A percentile compares a stretch with the other conserved stretches of the same genome.
phyloP scores from a whole-genome alignment of 2,797 vertebrate species.

The Pagetopsis macropterus region DNA sequence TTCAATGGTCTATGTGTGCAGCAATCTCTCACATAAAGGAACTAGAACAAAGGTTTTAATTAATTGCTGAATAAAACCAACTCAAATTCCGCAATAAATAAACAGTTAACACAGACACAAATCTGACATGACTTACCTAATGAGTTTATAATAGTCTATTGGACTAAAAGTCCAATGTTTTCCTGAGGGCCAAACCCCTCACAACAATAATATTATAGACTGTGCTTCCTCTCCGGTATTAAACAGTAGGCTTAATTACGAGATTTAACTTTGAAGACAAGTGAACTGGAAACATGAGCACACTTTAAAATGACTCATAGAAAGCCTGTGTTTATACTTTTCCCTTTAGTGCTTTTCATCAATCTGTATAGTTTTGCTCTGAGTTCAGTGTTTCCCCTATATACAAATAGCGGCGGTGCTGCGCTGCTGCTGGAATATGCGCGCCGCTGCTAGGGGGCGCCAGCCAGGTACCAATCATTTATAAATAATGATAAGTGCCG shows the following conservation, averaged over 20 bases:
- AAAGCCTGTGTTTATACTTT: neutral
- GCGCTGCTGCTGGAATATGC: no score
- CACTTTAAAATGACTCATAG: neutral
- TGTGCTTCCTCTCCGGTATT: conserved; percentile 49
- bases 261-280: conserved; percentile 19
- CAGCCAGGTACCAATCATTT: no score
- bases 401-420: no score
- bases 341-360: no score
- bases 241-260: conserved; percentile 38
- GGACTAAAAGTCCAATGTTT: conserved; percentile 28
- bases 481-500: no score
- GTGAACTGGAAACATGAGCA: neutral
- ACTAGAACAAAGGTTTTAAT: neutral
- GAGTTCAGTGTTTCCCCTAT: no score
- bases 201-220: conserved; percentile 55
- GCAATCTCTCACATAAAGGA: neutral
- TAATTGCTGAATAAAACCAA: neutral
- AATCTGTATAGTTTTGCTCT: no score
- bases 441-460: no score
- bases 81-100: conserved; percentile 5
- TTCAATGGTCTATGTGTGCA: neutral
- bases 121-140: conserved; percentile 23
- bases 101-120: conserved; percentile 11
- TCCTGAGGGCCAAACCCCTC: conserved; percentile 36
- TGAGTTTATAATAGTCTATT: conserved; percentile 29